Evolutionary conservation across 2,888 invertebrate species (phyloP).

Genomic region (Sinodicranocentrus sp.): DNA sequence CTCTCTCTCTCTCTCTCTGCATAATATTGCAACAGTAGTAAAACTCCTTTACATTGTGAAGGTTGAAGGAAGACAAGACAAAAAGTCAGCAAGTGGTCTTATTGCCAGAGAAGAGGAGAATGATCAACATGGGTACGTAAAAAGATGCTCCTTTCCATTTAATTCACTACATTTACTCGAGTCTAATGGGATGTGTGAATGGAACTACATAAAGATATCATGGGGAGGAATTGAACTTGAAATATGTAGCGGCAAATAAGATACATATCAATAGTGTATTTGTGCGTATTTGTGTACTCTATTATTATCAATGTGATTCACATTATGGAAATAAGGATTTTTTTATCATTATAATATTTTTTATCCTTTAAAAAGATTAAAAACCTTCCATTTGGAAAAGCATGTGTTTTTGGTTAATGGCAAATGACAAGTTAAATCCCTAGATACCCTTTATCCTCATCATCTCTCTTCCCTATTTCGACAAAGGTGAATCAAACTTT

Average conservation of each 20-base stretch:
- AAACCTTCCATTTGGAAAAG: neutral
- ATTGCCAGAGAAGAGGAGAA: slow-evolving; percentile 1
- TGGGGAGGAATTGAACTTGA: slow-evolving; percentile 29
- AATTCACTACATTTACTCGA: slow-evolving; percentile 29
- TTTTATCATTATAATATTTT: slow-evolving; percentile 12
- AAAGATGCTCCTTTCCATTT: slow-evolving; percentile 24
- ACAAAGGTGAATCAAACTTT: neutral
- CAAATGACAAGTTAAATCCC: slow-evolving; percentile 48
- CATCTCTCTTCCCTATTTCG: neutral
- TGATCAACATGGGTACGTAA: neutral
- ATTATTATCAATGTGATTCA: neutral
- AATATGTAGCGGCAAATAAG: neutral
- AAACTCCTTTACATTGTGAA: neutral
- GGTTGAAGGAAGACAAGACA: slow-evolving; percentile 35
- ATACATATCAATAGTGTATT: neutral
- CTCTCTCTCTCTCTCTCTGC: too few relatives aligned
- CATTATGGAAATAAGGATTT: neutral
- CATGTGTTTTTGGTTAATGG: slow-evolving; percentile 3
- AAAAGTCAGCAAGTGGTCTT: slow-evolving; percentile 51
- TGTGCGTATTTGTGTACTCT: neutral
- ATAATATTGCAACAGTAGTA: too few relatives aligned
- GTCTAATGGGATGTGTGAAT: slow-evolving; percentile 36
- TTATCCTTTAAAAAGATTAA: neutral
- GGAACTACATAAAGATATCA: slow-evolving; percentile 50
- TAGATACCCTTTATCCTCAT: slow-evolving; percentile 45